A percentile compares a stretch with the other conserved stretches of the same genome.
These are phyloP conservation scores for Drosophila subpulchrella DNA, from an alignment of 1,140 invertebrate genomes.

Conservation along the genomic window DNA sequence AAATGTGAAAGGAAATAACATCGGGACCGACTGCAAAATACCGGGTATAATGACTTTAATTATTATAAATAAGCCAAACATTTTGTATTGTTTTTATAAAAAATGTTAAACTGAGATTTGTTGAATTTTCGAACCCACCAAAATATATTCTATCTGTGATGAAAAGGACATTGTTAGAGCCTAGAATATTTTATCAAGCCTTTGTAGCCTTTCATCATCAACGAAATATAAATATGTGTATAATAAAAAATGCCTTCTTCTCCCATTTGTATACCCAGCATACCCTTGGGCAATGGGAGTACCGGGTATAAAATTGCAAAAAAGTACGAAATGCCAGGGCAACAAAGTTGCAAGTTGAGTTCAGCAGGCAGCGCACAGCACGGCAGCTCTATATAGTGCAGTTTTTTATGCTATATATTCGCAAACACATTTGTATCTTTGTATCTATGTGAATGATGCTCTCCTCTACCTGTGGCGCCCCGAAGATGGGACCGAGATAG, in stretches of 20 bases:
- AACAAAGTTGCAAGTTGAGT: constrained; percentile 68
- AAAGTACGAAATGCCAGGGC: constrained; percentile 46
- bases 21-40: not conserved
- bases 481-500: constrained; percentile 9
- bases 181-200: too few species aligned
- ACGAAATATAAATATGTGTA: not conserved
- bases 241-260: not conserved
- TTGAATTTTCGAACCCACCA: too few species aligned
- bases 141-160: too few species aligned
- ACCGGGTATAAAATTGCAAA: constrained; percentile 11
- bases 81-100: too few species aligned
- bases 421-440: constrained; percentile 38
- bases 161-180: too few species aligned
- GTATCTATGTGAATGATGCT: constrained; percentile 26
- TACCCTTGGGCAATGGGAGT: constrained; percentile 3
- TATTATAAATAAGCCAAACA: too few species aligned
- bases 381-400: constrained; percentile 34
- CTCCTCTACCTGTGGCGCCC: constrained; percentile 50
- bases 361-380: constrained; percentile 40
- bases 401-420: constrained; percentile 24
- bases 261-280: not conserved
- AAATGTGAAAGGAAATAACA: constrained; percentile 6
- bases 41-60: not conserved
- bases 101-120: too few species aligned
- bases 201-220: too few species aligned